Base-by-base conservation (phyloP, 23 tunicate species). In the Halocynthia aurantium region DNA sequence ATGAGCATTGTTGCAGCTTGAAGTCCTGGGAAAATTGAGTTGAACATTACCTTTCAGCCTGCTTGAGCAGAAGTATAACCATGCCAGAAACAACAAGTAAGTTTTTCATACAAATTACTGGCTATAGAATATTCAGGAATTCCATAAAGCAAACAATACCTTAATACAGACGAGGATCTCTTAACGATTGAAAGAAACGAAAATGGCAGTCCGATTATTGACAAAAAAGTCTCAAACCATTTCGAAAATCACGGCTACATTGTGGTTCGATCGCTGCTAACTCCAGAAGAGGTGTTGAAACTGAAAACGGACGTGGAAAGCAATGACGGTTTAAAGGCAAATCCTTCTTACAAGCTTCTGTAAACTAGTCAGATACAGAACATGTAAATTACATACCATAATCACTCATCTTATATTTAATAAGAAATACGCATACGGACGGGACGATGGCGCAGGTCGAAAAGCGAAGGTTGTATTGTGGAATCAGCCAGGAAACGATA, bases 361-460 rank as follows among this genome's bases (percentile, higher is more conserved):
- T 15, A 60, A 60, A 60, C 64, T n/a, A 60, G n/a, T 15, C 64
- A 60, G 64, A 15, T 15, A 17, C 22, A 22, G 19, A 5, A 18
- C 72, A 2, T 22, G 13, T 21, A 2, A 12, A 22, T 18, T 13
- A 22, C 19, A 18, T 18, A 18, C 5, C 12, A 2, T 21, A 68
- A 12, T 17, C 13, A 68, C 44, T 68, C 2, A 13, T 18, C 50
- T 50, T 71, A 19, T 71, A 19, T 71, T n/a, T 71, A n/a, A 50
- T 8, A 9, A 71, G 76, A 51, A 71, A 71, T 54, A 71, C 44
- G 76, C 55, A 55, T 72, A 81, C 52, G 80, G 85, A n/a, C 57
- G 85, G 51, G 70, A 81, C 61, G 85, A 81, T 55, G 85, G 85
- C 12, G 11, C 57, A 57, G 85, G 85, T 22, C 51, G 80, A 22